A percentile compares a stretch with the other conserved stretches of the same genome.
Evolutionary conservation across 2,797 vertebrate species (phyloP).

Genomic region (Sphaeramia orbicularis): DNA sequence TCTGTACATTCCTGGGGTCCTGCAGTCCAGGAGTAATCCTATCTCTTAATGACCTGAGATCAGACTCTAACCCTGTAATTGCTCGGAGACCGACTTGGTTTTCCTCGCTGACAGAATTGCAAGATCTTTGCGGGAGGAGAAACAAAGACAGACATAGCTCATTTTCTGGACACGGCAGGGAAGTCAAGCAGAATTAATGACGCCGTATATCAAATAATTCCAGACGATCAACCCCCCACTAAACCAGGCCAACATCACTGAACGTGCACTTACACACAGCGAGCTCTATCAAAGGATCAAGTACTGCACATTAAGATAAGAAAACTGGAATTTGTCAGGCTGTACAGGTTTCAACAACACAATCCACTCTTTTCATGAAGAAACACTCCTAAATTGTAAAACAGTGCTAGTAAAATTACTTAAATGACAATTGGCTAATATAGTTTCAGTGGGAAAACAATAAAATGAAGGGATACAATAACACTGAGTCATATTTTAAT

Average conservation of each 20-base stretch:
- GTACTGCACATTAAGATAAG: slow-evolving; percentile 3
- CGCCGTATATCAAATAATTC: slow-evolving; percentile 70
- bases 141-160: slow-evolving; percentile 63
- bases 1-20: slow-evolving; percentile 72
- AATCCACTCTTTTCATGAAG: slow-evolving; percentile 27
- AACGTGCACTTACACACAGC: slow-evolving; percentile 24
- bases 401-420: slow-evolving; percentile 17
- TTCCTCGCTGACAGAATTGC: slow-evolving; percentile 49
- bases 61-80: slow-evolving; percentile 64
- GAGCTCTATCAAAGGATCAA: slow-evolving; percentile 32
- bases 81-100: slow-evolving; percentile 51
- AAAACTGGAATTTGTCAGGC: slow-evolving; percentile 3
- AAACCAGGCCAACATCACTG: slow-evolving; percentile 48
- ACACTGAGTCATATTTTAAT: slow-evolving; percentile 27
- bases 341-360: background rate
- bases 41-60: slow-evolving; percentile 70
- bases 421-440: slow-evolving; percentile 27
- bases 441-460: slow-evolving; percentile 25
- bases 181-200: slow-evolving; percentile 75
- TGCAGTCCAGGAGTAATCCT: slow-evolving; percentile 71
- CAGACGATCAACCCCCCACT: slow-evolving; percentile 63
- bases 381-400: slow-evolving; percentile 4
- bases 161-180: slow-evolving; percentile 62
- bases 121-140: slow-evolving; percentile 34
- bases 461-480: slow-evolving; percentile 19